Evolutionary conservation across 2,888 invertebrate species (phyloP).

Genomic region (Heliconius ethilla): DNA sequence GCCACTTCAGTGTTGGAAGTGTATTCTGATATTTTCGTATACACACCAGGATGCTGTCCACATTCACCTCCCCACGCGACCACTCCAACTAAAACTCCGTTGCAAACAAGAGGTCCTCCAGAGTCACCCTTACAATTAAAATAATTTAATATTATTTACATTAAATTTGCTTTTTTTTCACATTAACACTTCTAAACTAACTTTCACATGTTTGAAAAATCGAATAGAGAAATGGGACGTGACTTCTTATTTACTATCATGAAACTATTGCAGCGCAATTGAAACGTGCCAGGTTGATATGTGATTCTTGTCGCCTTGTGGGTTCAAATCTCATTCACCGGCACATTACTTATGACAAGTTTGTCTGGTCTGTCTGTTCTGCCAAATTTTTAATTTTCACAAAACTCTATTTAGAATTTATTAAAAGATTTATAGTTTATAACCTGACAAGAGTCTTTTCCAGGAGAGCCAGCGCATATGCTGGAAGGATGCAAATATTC

Average conservation of each 20-base stretch:
- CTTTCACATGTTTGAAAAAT: too few species aligned
- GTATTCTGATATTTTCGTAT: conserved; percentile 50
- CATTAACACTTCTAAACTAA: too few species aligned
- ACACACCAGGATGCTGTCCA: conserved; percentile 52
- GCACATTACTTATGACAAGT: too few species aligned
- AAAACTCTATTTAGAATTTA: not conserved
- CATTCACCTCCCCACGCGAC: conserved; percentile 53
- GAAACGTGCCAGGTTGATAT: not conserved
- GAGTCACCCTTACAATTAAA: conserved; percentile 53
- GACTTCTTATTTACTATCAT: too few species aligned
- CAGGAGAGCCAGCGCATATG: conserved; percentile 31
- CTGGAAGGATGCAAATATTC: conserved; percentile 30
- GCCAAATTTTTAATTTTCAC: not conserved
- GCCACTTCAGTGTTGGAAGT: conserved; percentile 44
- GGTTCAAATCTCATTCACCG: not conserved
- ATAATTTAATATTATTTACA: not conserved
- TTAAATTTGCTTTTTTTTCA: not conserved
- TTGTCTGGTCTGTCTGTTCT: not conserved
- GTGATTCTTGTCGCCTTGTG: not conserved
- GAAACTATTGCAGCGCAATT: not conserved
- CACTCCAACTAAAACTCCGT: conserved; percentile 52
- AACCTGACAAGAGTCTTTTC: conserved; percentile 36
- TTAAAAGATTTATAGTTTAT: not conserved
- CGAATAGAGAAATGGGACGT: too few species aligned
- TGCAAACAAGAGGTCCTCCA: conserved; percentile 55